Evolutionary conservation across 2,113 vertebrate species (phyloP), one percentile per base, ranked within the genome.

Genomic region (Ceuthmochares aereus): DNA sequence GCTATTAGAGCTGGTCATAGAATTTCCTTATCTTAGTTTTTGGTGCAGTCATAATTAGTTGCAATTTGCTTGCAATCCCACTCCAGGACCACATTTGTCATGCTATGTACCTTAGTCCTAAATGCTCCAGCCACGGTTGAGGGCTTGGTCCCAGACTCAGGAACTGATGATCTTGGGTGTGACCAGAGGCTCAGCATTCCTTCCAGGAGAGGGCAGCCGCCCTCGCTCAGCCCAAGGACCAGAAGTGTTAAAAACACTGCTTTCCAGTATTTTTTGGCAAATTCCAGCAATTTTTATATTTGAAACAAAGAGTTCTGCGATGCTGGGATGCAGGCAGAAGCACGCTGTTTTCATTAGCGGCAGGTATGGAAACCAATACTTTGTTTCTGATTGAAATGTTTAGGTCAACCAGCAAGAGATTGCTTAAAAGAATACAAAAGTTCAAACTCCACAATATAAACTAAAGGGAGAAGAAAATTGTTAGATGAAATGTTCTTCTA

Each of bases 201-300:
- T 75, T 90, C 83, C 90, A 75, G 73, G 15, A 88, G 92, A 92
- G 85, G 76, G 93, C 87, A 93, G 88, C 26, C 81, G 56, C 54
- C 45, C 29, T 55, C 1, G 0, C 17, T 56, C 47, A 64, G 22
- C 30, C 54, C 19, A 59, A 77, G 36, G 40, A 26, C 45, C 51
- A 63, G 51, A 87, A 52, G 47, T 80, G 21, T 19, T 59, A 45
- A 92, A 86, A 34, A 14, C 29, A 37, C 20, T 42, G 47, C 14
- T 67, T 90, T 89, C 43, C 0, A 3, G 15, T 27, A n/a, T n/a
- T n/a, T n/a, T n/a, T n/a, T n/a, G n/a, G n/a, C n/a, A n/a, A n/a
- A n/a, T n/a, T n/a, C 13, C 3, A 2, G 8, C 26, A 67, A 26
- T 63, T 84, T 63, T 63, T 9, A 59, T 5, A 63, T 29, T 47